Evolutionary conservation across 2,113 vertebrate species (phyloP).

Genomic region (Thryonomys swinderianus): DNA sequence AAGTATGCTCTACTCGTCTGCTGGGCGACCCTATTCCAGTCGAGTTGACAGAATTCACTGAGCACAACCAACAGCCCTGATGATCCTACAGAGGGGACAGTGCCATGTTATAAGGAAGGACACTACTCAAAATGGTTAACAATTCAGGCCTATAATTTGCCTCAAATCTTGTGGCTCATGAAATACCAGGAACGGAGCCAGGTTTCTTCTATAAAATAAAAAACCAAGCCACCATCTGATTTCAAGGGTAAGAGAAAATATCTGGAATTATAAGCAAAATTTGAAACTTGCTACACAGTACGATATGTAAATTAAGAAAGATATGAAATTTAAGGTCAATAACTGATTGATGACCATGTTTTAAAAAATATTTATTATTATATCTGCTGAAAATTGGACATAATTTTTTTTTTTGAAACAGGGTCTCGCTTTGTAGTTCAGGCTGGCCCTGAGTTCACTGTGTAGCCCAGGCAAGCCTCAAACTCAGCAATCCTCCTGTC

Average conservation of each 20-base stretch:
- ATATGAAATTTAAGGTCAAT: too few species aligned
- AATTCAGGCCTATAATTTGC: not conserved
- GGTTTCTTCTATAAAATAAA: not conserved
- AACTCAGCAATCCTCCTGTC: too few species aligned
- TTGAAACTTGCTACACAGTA: not conserved
- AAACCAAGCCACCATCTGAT: not conserved
- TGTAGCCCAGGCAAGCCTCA: too few species aligned
- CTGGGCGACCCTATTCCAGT: not conserved
- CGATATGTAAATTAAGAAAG: not conserved
- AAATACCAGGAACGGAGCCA: not conserved
- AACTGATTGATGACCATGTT: not conserved
- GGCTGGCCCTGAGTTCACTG: too few species aligned
- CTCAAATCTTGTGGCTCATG: not conserved
- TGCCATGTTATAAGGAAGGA: not conserved
- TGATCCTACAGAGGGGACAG: rapidly evolving
- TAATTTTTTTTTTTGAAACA: too few species aligned
- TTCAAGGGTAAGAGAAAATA: not conserved
- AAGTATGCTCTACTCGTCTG: not conserved
- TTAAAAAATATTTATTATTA: not conserved
- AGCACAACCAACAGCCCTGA: not conserved
- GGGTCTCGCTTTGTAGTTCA: too few species aligned
- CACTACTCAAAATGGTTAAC: not conserved
- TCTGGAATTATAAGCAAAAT: too few species aligned
- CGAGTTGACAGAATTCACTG: not conserved
- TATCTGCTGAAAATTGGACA: not conserved